Conservation (phyloP, 1,140 invertebrate species). For the Drosophila trapezifrons region DNA sequence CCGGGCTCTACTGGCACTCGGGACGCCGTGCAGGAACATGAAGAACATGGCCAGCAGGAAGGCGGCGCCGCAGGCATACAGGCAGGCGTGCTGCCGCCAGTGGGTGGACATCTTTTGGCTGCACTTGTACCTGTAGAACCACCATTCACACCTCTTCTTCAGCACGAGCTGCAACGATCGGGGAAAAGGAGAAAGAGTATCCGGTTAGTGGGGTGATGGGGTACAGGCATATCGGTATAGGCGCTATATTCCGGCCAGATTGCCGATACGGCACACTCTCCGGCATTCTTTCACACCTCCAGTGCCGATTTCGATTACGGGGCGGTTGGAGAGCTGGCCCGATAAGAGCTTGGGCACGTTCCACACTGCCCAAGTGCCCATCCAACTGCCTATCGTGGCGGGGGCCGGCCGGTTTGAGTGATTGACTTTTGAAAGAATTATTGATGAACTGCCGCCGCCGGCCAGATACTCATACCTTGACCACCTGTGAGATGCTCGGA, state of each 20-base stretch:
- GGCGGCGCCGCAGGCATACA: constrained; percentile 22
- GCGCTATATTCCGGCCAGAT: neutral
- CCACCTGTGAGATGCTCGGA: constrained; percentile 46
- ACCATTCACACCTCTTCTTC: constrained; percentile 78
- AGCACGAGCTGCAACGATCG: constrained; percentile 67
- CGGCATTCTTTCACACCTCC: constrained; percentile 73
- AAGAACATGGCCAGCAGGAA: constrained; percentile 24
- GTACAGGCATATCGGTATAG: neutral
- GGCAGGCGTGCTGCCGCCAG: constrained; percentile 59
- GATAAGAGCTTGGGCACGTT: constrained; percentile 63
- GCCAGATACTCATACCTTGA: constrained; percentile 30
- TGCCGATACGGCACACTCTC: constrained; percentile 20
- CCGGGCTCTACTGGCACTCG: constrained; percentile 9
- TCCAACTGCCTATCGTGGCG: constrained; percentile 13
- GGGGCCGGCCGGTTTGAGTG: constrained; percentile 38
- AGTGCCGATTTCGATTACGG: constrained; percentile 35
- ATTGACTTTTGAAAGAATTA: constrained; percentile 52
- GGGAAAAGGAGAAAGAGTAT: constrained; percentile 2
- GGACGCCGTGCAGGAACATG: constrained; percentile 13
- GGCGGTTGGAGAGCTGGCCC: constrained; percentile 17
- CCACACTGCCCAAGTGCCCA: constrained; percentile 13
- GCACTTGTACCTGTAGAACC: constrained; percentile 67
- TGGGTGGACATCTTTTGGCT: constrained; percentile 76
- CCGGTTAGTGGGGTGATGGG: constrained; percentile 5
- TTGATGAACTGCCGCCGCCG: constrained; percentile 49